Percentiles rank a stretch among this genome's conserved stretches.
Conservation (phyloP, 1,140 invertebrate species). For the Andrena cerasifolii region DNA sequence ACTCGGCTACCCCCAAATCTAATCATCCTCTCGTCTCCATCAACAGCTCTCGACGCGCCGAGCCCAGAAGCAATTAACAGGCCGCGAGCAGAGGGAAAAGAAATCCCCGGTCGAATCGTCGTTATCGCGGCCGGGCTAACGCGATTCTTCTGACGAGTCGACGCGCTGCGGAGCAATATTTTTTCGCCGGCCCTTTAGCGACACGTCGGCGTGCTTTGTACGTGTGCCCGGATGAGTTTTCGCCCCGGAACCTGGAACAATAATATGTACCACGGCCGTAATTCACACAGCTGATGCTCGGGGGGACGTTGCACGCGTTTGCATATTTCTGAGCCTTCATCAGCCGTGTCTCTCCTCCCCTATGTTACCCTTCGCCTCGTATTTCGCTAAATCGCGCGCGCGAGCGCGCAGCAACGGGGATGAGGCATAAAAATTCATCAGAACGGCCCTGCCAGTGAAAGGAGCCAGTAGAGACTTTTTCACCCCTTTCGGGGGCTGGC, state of each 20-base stretch:
- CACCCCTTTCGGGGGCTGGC: not conserved
- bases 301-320: slow-evolving; percentile 44
- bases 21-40: not conserved
- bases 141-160: slow-evolving; percentile 7
- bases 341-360: slow-evolving; percentile 9
- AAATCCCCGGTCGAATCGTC: slow-evolving; percentile 24
- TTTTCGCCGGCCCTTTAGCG: slow-evolving; percentile 22
- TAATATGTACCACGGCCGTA: slow-evolving; percentile 81
- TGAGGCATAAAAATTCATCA: slow-evolving; percentile 57
- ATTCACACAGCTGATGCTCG: slow-evolving; percentile 49
- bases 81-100: not conserved
- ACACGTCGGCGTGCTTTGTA: slow-evolving; percentile 32
- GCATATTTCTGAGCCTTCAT: slow-evolving; percentile 54
- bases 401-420: slow-evolving; percentile 4
- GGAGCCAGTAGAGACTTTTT: not conserved
- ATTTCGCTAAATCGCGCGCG: slow-evolving; percentile 12
- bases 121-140: not conserved
- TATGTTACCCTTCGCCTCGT: slow-evolving; percentile 11
- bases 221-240: slow-evolving; percentile 46
- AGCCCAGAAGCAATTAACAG: slow-evolving; percentile 18
- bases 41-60: not conserved
- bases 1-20: not conserved
- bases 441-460: not conserved
- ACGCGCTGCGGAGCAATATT: not conserved
- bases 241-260: slow-evolving; percentile 35